Conservation (phyloP, 2,797 vertebrate species). For the Danio albolineatus region DNA sequence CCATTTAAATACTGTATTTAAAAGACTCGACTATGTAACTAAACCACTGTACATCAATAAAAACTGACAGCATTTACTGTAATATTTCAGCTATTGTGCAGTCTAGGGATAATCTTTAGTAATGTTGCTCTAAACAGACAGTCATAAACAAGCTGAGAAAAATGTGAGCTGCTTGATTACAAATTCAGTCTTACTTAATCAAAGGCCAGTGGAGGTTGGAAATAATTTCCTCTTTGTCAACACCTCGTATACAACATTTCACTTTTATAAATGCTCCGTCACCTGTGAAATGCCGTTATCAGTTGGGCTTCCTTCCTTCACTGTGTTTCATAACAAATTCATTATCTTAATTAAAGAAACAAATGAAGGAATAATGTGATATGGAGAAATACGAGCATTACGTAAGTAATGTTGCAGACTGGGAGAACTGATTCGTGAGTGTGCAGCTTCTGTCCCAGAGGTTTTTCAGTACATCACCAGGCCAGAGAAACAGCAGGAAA, state of each 20-base stretch:
- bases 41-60: no score
- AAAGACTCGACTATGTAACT: background rate
- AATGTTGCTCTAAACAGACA: conserved; percentile 24
- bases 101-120: background rate
- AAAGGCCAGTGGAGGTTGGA: conserved; percentile 22
- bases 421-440: background rate
- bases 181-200: conserved; percentile 25
- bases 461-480: background rate
- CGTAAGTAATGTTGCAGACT: background rate
- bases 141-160: conserved; percentile 13
- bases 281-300: conserved; percentile 32
- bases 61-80: background rate
- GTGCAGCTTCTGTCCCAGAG: background rate
- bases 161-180: conserved; percentile 7
- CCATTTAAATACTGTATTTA: background rate
- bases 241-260: conserved; percentile 21
- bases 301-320: background rate
- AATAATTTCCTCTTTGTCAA: conserved; percentile 41
- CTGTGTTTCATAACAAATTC: conserved; percentile 27
- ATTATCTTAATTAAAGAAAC: conserved; percentile 37
- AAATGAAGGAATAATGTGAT: conserved; percentile 5
- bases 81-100: background rate
- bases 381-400: background rate
- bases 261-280: conserved; percentile 6
- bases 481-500: background rate